Conservation (phyloP, 2,113 vertebrate genomes). For the Oncorhynchus kisutch region DNA sequence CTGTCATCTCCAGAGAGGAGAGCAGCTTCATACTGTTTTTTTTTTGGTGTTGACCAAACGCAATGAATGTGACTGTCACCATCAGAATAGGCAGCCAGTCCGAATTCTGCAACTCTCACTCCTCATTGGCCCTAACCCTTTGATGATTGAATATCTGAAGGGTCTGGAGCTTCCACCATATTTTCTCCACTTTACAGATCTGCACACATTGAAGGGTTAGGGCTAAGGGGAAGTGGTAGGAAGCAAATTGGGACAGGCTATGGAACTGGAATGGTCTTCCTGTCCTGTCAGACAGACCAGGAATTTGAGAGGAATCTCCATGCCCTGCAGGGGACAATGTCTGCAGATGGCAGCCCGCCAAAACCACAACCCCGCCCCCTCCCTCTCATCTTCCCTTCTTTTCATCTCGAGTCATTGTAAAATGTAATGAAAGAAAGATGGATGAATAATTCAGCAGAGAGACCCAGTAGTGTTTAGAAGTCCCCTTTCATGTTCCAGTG, state of each 20-base stretch:
- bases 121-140: no score
- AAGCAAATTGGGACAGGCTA: no score
- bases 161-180: no score
- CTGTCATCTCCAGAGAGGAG: background rate
- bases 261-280: background rate
- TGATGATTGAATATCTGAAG: no score
- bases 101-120: no score
- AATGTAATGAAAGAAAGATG: conserved; percentile 65
- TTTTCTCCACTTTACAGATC: no score
- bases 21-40: background rate
- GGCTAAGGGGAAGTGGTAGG: no score
- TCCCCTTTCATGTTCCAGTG: conserved; percentile 43
- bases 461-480: conserved; percentile 39
- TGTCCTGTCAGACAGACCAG: conserved; percentile 17
- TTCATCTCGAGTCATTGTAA: conserved; percentile 66
- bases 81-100: no score
- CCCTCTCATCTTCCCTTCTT: conserved; percentile 51
- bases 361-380: conserved; percentile 38
- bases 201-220: no score
- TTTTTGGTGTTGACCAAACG: no score
- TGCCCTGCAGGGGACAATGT: conserved; percentile 48
- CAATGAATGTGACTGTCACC: no score
- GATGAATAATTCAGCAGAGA: conserved; percentile 68
- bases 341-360: conserved; percentile 46
- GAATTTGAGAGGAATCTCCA: conserved; percentile 36